Conservation (phyloP, 2,888 invertebrate species). For the Cheilosia scutellata region DNA sequence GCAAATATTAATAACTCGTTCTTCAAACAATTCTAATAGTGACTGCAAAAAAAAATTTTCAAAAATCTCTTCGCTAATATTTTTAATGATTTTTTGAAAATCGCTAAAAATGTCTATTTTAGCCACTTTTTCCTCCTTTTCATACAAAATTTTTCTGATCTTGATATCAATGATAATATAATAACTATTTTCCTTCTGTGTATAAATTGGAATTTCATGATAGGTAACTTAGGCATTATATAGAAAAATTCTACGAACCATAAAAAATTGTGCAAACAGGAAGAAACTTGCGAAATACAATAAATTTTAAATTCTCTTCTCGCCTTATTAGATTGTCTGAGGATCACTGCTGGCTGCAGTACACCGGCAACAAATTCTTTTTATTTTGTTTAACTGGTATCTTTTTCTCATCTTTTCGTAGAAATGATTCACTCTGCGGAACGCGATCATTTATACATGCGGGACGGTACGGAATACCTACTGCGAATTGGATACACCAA, state of each 20-base stretch:
- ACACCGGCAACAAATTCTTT: constrained; percentile 10
- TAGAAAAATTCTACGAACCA: not conserved
- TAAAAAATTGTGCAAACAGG: constrained; percentile 22
- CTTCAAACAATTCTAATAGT: no score
- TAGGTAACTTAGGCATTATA: no score
- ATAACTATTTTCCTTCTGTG: no score
- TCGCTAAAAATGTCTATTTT: no score
- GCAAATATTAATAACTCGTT: no score
- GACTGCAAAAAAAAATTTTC: no score
- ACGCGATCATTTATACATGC: constrained; percentile 1
- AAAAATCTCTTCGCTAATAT: no score
- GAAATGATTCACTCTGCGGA: constrained; percentile 45
- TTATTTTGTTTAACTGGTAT: constrained; percentile 17
- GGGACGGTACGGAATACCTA: not conserved
- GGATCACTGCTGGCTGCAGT: constrained; percentile 14
- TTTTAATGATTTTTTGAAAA: no score
- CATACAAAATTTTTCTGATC: no score
- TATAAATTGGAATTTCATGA: no score
- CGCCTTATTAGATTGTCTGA: constrained; percentile 38
- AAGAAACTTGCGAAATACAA: constrained; percentile 37
- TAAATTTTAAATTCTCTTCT: constrained; percentile 32
- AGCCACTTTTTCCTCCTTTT: no score
- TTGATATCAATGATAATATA: no score
- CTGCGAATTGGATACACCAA: not conserved
- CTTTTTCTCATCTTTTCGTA: constrained; percentile 38